Evolutionary conservation across 2,888 invertebrate genomes (phyloP).

Genomic region (Drosophila colorata): DNA sequence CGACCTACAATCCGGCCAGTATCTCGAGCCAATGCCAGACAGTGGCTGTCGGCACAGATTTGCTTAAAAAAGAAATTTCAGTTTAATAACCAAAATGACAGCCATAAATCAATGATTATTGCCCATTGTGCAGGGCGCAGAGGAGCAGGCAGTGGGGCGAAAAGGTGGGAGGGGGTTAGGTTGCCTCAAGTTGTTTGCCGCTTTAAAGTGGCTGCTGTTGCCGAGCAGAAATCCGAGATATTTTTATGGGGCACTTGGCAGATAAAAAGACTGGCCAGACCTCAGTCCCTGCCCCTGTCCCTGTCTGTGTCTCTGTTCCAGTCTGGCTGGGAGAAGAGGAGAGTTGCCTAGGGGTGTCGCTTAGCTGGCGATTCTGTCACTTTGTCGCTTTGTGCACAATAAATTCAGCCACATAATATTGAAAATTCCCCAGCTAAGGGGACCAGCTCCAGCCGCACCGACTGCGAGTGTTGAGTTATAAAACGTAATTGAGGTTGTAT

Average conservation of each 20-base stretch:
- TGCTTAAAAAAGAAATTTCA: conserved; percentile 50
- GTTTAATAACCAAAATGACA: conserved; percentile 71
- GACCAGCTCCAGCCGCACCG: background rate
- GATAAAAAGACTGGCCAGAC: conserved; percentile 58
- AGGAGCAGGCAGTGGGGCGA: background rate
- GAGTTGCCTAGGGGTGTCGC: conserved; percentile 10
- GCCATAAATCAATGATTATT: conserved; percentile 84
- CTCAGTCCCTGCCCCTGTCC: background rate
- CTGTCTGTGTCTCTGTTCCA: background rate
- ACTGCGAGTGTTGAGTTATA: conserved; percentile 54
- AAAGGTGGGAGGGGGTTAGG: background rate
- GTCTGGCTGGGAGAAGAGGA: conserved; percentile 5
- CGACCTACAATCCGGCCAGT: conserved; percentile 2
- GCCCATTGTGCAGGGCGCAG: conserved; percentile 64
- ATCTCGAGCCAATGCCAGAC: conserved; percentile 8
- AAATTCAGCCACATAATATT: conserved; percentile 61
- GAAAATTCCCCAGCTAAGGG: conserved; percentile 46
- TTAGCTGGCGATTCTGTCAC: conserved; percentile 33
- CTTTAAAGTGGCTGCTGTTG: conserved; percentile 47
- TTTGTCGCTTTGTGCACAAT: conserved; percentile 42
- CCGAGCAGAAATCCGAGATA: conserved; percentile 46
- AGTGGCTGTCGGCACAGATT: conserved; percentile 35
- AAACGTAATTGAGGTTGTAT: conserved; percentile 69
- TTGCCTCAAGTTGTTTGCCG: conserved; percentile 34
- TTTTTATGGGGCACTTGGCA: conserved; percentile 52